Evolutionary conservation across 2,797 vertebrate genomes (phyloP).

Genomic region (Squalus acanthias): DNA sequence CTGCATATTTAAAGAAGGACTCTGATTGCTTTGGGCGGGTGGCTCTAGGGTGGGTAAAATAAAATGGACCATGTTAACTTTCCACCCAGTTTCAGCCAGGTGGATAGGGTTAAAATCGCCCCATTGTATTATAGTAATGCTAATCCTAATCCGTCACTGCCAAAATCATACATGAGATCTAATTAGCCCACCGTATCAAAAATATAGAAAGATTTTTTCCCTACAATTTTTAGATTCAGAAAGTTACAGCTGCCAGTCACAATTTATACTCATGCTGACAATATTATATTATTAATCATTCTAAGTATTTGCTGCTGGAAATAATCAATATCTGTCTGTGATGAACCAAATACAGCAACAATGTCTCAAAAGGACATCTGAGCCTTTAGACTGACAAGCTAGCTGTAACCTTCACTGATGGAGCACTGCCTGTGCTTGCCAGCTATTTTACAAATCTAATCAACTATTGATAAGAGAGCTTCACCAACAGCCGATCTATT

Average conservation of each 20-base stretch:
- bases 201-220: not conserved
- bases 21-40: not conserved
- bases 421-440: not conserved
- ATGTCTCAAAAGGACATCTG: not conserved
- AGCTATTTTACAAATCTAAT: constrained; percentile 19
- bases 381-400: not conserved
- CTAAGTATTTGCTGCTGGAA: not conserved
- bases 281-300: not conserved
- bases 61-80: not conserved
- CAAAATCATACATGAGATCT: not conserved
- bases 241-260: not conserved
- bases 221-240: not conserved
- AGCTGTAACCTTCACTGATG: not conserved
- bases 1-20: not conserved
- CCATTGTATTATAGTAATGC: not conserved
- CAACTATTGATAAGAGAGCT: constrained; percentile 11
- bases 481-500: not conserved
- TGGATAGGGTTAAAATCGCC: not conserved
- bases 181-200: not conserved
- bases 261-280: constrained; percentile 5
- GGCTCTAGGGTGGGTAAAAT: not conserved
- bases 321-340: not conserved
- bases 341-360: not conserved
- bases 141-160: not conserved
- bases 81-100: no score